A percentile compares a stretch with the other conserved stretches of the same genome.
phyloP scores from a whole-genome alignment of 2,888 invertebrate species.

The Tinea pellionella region DNA sequence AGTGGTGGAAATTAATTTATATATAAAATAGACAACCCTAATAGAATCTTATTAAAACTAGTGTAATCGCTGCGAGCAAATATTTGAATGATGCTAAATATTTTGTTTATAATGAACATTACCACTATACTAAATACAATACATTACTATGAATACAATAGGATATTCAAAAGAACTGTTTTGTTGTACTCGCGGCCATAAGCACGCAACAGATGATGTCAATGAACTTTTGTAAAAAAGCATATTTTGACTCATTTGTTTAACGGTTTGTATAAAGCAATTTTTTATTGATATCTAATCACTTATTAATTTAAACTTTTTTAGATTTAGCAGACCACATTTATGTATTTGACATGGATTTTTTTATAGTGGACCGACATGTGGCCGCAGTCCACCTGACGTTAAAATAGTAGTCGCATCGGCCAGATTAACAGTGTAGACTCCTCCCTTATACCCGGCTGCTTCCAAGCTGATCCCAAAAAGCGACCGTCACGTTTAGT shows the following conservation, averaged over 20 bases:
- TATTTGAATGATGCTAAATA: not conserved
- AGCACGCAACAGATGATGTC: conserved; percentile 26
- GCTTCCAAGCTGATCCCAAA: too few species aligned
- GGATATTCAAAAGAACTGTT: conserved; percentile 41
- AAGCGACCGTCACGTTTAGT: too few species aligned
- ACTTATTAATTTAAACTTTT: not conserved
- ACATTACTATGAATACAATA: conserved; percentile 30
- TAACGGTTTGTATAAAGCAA: not conserved
- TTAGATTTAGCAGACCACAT: too few species aligned
- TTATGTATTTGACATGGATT: too few species aligned
- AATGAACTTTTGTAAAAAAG: conserved; percentile 31
- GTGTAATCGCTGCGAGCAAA: not conserved
- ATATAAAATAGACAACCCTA: not conserved
- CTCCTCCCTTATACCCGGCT: too few species aligned
- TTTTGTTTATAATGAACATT: not conserved
- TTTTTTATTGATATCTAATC: not conserved
- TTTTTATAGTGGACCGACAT: too few species aligned
- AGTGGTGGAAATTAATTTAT: too few species aligned
- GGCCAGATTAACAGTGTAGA: too few species aligned
- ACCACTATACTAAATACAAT: not conserved
- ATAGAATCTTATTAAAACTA: not conserved
- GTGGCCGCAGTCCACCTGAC: too few species aligned
- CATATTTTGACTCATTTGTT: not conserved
- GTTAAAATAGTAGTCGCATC: too few species aligned
- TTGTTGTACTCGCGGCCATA: conserved; percentile 24